These are phyloP conservation scores for Ptilonorhynchus violaceus DNA, from an alignment of 2,113 vertebrate genomes.

Conservation along the genomic window DNA sequence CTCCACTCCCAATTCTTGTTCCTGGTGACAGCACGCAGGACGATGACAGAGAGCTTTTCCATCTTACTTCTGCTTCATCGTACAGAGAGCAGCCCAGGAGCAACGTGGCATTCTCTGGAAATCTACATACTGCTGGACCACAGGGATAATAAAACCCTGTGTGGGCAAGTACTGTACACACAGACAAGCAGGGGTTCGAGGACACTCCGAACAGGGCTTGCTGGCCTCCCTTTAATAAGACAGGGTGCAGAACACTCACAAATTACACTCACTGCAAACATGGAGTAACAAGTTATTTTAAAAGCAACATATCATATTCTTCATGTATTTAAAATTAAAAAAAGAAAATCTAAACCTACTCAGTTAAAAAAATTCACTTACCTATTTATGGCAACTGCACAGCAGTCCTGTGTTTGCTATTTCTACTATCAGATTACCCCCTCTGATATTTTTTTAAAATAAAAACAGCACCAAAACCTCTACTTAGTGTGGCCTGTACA, in stretches of 20 bases:
- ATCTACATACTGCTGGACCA: background rate
- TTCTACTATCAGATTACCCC: background rate
- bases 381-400: background rate
- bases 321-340: accelerated
- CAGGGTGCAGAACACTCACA: background rate
- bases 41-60: background rate
- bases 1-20: background rate
- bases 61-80: background rate
- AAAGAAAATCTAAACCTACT: background rate
- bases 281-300: background rate
- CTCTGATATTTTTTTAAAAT: background rate
- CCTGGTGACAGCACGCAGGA: background rate
- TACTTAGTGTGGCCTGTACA: background rate
- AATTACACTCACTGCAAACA: background rate
- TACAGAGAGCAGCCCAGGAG: background rate
- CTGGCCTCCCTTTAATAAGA: background rate
- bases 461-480: background rate
- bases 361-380: background rate
- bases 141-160: background rate
- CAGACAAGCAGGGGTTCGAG: background rate
- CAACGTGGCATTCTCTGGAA: background rate
- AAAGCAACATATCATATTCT: background rate
- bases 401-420: background rate
- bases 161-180: background rate
- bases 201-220: background rate